Evolutionary conservation across 92 coral and sea anemone species (phyloP).

Genomic region (Phymanthus crucifer): DNA sequence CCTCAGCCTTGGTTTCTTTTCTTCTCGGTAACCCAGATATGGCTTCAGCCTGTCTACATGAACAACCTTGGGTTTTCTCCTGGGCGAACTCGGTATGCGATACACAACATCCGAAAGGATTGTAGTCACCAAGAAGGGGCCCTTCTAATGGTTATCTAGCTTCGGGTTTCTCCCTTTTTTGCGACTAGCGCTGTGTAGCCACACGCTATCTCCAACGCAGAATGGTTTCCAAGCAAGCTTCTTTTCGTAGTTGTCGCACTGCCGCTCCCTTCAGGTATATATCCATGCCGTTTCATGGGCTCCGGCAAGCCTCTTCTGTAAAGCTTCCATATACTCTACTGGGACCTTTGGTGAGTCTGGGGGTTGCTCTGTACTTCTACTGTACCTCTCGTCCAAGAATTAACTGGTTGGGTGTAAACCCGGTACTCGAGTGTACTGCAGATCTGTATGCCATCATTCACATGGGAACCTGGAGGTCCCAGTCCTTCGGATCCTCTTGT

Average conservation of each 20-base stretch:
- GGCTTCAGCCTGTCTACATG: too few species aligned
- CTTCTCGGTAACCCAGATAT: neutral
- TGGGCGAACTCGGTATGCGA: constrained; percentile 26
- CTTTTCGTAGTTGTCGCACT: neutral
- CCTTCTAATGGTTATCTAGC: constrained; percentile 34
- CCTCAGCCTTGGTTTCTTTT: neutral
- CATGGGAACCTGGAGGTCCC: constrained; percentile 39
- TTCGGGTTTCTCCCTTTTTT: constrained; percentile 28
- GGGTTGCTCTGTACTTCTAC: constrained; percentile 38
- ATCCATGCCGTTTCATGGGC: neutral
- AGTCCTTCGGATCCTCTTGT: constrained; percentile 40
- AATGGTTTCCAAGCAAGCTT: constrained; percentile 12
- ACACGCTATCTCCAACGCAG: constrained; percentile 55
- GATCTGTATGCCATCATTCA: constrained; percentile 59
- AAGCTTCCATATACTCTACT: neutral
- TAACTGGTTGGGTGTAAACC: constrained; percentile 35
- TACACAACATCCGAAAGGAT: constrained; percentile 45
- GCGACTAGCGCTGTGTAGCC: constrained; percentile 42
- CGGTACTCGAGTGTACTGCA: constrained; percentile 47
- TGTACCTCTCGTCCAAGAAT: constrained; percentile 40
- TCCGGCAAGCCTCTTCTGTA: neutral
- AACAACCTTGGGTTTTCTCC: constrained; percentile 19
- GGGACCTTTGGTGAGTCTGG: constrained; percentile 23
- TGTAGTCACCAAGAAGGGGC: constrained; percentile 41
- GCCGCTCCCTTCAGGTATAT: constrained; percentile 4